Conservation (phyloP, 2,113 vertebrate species). For the Pao palembangensis region DNA sequence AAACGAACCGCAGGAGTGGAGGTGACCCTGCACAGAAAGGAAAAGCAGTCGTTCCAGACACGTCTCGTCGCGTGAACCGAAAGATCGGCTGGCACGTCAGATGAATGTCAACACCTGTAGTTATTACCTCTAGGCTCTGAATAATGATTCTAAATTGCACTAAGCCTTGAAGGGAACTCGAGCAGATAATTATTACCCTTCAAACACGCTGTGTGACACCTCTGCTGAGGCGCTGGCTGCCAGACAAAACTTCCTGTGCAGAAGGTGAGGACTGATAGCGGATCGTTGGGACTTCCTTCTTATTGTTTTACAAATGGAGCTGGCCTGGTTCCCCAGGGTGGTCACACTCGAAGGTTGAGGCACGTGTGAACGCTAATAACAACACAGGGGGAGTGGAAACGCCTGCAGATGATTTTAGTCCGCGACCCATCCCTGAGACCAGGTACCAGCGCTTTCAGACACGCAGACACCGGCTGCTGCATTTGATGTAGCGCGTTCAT, state of each 20-base stretch:
- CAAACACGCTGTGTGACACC: slow-evolving; percentile 43
- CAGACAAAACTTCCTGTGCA: slow-evolving; percentile 29
- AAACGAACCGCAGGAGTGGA: background rate
- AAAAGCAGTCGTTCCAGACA: background rate
- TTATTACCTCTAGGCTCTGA: slow-evolving; percentile 47
- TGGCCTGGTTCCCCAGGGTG: no score
- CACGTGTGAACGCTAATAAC: no score
- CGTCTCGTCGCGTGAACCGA: slow-evolving; percentile 18
- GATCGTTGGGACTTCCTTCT: slow-evolving; percentile 6
- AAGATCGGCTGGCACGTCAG: slow-evolving; percentile 37
- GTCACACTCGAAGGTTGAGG: no score
- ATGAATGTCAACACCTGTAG: slow-evolving; percentile 44
- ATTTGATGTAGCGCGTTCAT: slow-evolving; percentile 21
- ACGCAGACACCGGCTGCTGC: slow-evolving; percentile 1
- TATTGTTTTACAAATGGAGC: slow-evolving; percentile 28
- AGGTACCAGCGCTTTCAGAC: background rate
- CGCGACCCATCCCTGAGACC: background rate
- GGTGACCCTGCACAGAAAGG: slow-evolving; percentile 4
- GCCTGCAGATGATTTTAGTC: background rate
- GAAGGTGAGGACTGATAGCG: slow-evolving; percentile 30
- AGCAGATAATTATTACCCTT: slow-evolving; percentile 69
- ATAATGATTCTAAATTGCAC: slow-evolving; percentile 58
- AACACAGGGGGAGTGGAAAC: no score
- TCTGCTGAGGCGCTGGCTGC: slow-evolving; percentile 26
- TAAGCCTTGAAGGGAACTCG: slow-evolving; percentile 52